phyloP scores from a whole-genome alignment of 2,797 vertebrate species.

The Hydrolagus colliei region DNA sequence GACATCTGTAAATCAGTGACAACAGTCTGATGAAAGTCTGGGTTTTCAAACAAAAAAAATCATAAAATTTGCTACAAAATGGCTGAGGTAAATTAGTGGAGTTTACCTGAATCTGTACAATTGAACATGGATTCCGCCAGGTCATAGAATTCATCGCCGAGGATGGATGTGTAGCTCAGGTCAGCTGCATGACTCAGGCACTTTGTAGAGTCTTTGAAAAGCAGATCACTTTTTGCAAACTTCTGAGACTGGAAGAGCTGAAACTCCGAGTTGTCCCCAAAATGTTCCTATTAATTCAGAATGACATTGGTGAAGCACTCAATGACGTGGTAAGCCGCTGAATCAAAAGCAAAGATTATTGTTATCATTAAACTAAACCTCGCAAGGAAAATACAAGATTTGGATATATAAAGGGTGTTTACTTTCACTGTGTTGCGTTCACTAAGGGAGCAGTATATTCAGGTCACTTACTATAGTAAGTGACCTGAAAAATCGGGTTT shows the following conservation, averaged over 20 bases:
- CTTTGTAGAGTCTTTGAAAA: conserved; percentile 76
- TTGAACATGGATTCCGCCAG: conserved; percentile 69
- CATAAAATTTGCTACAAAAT: no score
- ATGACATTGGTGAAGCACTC: neutral
- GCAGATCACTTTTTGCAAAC: conserved; percentile 74
- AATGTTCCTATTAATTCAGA: conserved; percentile 58
- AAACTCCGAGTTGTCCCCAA: conserved; percentile 58
- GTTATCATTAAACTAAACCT: no score
- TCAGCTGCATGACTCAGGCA: conserved; percentile 68
- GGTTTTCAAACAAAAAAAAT: no score
- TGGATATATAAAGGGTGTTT: no score
- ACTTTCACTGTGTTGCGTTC: no score
- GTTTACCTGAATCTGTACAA: conserved; percentile 71
- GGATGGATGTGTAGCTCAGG: conserved; percentile 61
- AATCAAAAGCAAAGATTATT: no score
- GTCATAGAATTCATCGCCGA: conserved; percentile 64
- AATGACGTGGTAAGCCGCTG: no score
- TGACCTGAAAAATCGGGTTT: no score
- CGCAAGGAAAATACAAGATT: no score
- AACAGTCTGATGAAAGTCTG: neutral
- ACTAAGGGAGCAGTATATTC: no score
- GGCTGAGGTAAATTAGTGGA: no score
- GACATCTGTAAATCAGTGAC: conserved; percentile 58
- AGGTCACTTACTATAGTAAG: no score
- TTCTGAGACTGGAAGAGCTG: conserved; percentile 68